Conservation (phyloP, 2,797 vertebrate species). For the Chanos chanos region DNA sequence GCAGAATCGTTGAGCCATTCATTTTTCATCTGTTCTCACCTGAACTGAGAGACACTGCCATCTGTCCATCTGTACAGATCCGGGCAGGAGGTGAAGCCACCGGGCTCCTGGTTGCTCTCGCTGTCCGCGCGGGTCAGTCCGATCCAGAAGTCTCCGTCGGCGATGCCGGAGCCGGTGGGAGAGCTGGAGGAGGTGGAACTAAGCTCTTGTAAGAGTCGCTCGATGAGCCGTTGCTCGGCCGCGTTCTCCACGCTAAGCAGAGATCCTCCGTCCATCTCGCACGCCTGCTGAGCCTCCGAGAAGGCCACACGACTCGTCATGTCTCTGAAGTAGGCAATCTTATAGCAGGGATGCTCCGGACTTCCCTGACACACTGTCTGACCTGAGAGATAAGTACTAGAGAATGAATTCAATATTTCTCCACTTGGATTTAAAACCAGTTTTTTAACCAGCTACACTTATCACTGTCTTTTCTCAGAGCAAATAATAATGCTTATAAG, state of each 20-base stretch:
- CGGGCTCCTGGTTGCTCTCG: conserved; percentile 59
- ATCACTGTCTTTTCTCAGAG: no score
- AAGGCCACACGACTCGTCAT: conserved; percentile 87
- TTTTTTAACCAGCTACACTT: no score
- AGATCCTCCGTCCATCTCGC: conserved; percentile 79
- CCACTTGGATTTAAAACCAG: no score
- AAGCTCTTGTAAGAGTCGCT: conserved; percentile 83
- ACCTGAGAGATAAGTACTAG: no score
- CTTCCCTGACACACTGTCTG: conserved; percentile 84
- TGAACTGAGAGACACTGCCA: conserved; percentile 79
- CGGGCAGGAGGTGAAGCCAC: conserved; percentile 72
- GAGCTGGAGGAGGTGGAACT: conserved; percentile 64
- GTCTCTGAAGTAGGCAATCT: conserved; percentile 92
- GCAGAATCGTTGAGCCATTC: background rate
- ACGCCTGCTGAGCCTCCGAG: conserved; percentile 81
- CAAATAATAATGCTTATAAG: no score
- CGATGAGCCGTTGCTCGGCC: conserved; percentile 83
- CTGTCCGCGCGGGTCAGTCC: conserved; percentile 80
- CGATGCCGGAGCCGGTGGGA: conserved; percentile 71
- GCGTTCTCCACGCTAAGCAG: conserved; percentile 83
- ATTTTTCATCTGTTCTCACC: conserved; percentile 58
- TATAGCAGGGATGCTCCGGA: conserved; percentile 81
- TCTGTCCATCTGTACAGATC: conserved; percentile 90
- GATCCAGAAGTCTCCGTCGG: conserved; percentile 96
- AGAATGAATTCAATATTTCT: background rate